Evolutionary conservation across 2,113 vertebrate genomes (phyloP).

Genomic region (Neotoma lepida): DNA sequence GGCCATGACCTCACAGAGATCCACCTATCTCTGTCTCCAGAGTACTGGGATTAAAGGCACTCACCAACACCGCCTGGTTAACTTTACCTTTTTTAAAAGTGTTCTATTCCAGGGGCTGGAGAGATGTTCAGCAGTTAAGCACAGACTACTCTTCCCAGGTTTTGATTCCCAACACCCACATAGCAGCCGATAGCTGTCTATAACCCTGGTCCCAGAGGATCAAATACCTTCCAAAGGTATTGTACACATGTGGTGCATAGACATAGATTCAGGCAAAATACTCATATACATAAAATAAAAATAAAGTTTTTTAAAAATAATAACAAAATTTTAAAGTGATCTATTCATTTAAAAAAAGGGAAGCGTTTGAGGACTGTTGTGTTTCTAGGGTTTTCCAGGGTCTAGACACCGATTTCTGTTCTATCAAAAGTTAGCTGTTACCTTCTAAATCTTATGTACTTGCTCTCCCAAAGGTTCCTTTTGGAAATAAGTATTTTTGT

Average conservation of each 20-base stretch:
- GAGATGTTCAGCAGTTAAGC: neutral
- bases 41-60: neutral
- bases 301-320: neutral
- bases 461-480: neutral
- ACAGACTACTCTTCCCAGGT: neutral
- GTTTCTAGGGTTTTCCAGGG: neutral
- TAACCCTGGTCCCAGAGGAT: neutral
- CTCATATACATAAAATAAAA: neutral
- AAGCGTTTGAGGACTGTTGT: neutral
- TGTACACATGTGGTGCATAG: neutral
- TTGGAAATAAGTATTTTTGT: neutral
- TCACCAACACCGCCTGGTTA: neutral
- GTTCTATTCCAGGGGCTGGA: neutral
- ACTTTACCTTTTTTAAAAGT: neutral
- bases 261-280: neutral
- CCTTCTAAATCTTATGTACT: neutral
- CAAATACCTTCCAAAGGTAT: neutral
- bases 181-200: too few species aligned
- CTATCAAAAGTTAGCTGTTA: neutral
- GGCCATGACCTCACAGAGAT: neutral
- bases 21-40: neutral
- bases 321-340: neutral
- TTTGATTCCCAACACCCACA: neutral
- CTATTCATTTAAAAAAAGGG: neutral
- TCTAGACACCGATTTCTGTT: neutral